Conservation (phyloP, 2,888 invertebrate genomes). For the Hydroisotoma schaefferi region DNA sequence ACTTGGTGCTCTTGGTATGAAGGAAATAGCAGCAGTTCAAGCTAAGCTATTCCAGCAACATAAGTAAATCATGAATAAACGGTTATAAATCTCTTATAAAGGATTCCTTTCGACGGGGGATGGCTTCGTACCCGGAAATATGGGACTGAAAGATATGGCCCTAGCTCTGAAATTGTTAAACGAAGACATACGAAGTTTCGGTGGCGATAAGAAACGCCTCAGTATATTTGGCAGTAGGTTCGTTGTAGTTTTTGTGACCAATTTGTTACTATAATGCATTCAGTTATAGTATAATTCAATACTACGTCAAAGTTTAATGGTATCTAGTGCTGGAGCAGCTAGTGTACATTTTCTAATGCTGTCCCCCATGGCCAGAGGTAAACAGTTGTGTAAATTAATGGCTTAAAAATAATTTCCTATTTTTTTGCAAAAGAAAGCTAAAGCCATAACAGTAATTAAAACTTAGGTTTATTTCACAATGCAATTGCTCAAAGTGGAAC, state of each 20-base stretch:
- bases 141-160: background rate
- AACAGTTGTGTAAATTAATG: background rate
- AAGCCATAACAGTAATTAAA: background rate
- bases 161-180: background rate
- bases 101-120: background rate
- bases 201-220: background rate
- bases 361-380: constrained; percentile 28
- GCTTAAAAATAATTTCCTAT: background rate
- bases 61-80: background rate
- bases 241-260: background rate
- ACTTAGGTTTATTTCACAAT: constrained; percentile 31
- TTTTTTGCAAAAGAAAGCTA: no score
- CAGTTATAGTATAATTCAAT: no score
- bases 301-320: no score
- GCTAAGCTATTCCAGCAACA: background rate
- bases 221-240: constrained; percentile 17
- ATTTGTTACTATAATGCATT: background rate
- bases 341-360: constrained; percentile 29
- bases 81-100: constrained; percentile 10
- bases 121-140: background rate
- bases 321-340: constrained; percentile 23
- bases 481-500: constrained; percentile 29
- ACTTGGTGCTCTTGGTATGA: constrained; percentile 34
- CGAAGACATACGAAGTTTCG: background rate
- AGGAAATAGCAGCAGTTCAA: background rate